Conservation (phyloP, 2,797 vertebrate genomes). For the Vireo griseus region DNA sequence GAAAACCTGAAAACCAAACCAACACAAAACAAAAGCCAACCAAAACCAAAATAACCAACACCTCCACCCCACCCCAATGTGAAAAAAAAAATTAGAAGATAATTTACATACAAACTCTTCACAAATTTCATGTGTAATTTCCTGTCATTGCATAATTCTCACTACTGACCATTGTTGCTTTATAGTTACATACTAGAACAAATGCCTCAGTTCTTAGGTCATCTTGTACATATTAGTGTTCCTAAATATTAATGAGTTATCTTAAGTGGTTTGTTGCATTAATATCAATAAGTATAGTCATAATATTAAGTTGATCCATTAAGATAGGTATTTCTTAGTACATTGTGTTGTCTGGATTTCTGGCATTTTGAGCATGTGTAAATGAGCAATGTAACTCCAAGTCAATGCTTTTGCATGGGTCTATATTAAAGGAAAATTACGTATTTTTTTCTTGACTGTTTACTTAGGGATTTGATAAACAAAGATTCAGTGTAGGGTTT, state of each 20-base stretch:
- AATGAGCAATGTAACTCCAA: not conserved
- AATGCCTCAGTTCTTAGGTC: not conserved
- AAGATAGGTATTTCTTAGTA: not conserved
- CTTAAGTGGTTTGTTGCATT: not conserved
- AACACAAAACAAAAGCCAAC: not conserved
- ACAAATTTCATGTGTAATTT: not conserved
- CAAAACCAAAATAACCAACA: not conserved
- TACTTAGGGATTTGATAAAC: not conserved
- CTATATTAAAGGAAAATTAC: not conserved
- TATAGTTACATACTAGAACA: not conserved
- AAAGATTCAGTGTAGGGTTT: not conserved
- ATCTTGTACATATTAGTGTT: not conserved
- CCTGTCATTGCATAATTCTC: not conserved
- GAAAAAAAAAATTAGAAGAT: not conserved
- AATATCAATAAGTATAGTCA: not conserved
- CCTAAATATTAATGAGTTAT: not conserved
- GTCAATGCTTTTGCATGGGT: not conserved
- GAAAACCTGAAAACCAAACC: not conserved
- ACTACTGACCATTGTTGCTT: not conserved
- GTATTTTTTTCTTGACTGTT: not conserved
- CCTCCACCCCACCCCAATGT: not conserved
- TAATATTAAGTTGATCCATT: not conserved
- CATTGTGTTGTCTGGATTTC: not conserved
- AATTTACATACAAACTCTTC: not conserved
- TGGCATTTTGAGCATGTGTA: not conserved